A percentile compares a stretch with the other conserved stretches of the same genome.
Conservation (phyloP, 2,888 invertebrate genomes). For the Drosophila anomelani region DNA sequence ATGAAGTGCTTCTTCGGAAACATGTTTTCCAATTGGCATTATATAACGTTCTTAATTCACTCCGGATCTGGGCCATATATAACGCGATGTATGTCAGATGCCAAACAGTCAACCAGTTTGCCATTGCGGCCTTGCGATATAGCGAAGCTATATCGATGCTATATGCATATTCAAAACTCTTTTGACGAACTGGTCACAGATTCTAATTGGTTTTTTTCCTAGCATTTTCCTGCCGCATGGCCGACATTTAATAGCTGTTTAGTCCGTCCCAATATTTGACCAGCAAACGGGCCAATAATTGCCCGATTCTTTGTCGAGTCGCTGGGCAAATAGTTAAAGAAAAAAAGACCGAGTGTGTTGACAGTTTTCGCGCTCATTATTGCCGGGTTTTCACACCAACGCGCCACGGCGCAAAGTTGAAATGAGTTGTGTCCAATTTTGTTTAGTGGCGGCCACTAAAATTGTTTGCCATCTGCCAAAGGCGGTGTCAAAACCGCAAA, state of each 20-base stretch:
- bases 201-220: conserved; percentile 59
- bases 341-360: conserved; percentile 40
- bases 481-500: conserved; percentile 55
- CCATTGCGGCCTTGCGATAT: conserved; percentile 31
- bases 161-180: conserved; percentile 36
- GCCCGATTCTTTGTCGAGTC: conserved; percentile 49
- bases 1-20: conserved; percentile 40
- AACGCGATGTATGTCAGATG: conserved; percentile 47
- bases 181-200: conserved; percentile 50
- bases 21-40: conserved; percentile 42
- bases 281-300: conserved; percentile 41
- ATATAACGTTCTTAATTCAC: conserved; percentile 53
- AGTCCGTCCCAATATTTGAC: conserved; percentile 69
- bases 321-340: conserved; percentile 26
- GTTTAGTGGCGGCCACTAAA: conserved; percentile 65
- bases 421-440: conserved; percentile 66
- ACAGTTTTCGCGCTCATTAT: conserved; percentile 50
- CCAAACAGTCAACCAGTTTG: conserved; percentile 39
- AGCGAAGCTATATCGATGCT: background rate
- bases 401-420: conserved; percentile 45
- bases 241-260: conserved; percentile 69
- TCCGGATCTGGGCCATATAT: conserved; percentile 50
- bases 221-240: conserved; percentile 46
- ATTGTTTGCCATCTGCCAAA: conserved; percentile 58
- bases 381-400: conserved; percentile 50